Conservation (phyloP, 2,888 invertebrate genomes). For the Alviniconcha strummeri region DNA sequence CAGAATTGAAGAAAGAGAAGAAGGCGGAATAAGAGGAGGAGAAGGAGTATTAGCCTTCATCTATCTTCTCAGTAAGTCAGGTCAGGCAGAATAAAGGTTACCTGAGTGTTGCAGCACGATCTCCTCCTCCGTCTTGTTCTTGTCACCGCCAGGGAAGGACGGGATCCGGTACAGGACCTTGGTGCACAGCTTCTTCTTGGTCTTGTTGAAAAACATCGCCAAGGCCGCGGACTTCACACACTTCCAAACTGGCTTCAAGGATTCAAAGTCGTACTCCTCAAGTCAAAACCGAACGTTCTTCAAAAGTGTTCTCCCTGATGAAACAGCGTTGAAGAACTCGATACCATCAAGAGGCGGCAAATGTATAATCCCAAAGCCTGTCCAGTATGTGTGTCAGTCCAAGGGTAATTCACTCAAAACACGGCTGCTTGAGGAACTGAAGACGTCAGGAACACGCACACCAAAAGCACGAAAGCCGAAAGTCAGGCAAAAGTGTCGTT, state of each 20-base stretch:
- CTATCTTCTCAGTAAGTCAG: too few species aligned
- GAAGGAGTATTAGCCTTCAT: too few species aligned
- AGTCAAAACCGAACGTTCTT: neutral
- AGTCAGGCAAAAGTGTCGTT: too few species aligned
- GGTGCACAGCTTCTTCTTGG: conserved; percentile 20
- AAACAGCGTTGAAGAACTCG: neutral
- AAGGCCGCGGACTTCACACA: neutral
- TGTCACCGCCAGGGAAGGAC: conserved; percentile 16
- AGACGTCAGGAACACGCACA: too few species aligned
- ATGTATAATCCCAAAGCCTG: neutral
- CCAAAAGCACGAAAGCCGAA: too few species aligned
- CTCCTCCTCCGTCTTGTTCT: conserved; percentile 23
- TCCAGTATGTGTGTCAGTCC: neutral
- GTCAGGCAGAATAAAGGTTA: neutral
- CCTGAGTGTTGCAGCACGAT: conserved; percentile 8
- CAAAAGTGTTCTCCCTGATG: too few species aligned
- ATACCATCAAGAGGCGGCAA: neutral
- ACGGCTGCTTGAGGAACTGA: too few species aligned
- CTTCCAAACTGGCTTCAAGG: neutral
- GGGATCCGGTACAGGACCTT: conserved; percentile 21
- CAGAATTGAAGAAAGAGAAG: neutral
- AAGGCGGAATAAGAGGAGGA: neutral
- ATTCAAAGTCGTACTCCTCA: neutral
- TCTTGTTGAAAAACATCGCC: conserved; percentile 30
- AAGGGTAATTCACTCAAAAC: neutral